Base-by-base conservation (phyloP, 2,888 invertebrate species). In the Sesia apiformis region DNA sequence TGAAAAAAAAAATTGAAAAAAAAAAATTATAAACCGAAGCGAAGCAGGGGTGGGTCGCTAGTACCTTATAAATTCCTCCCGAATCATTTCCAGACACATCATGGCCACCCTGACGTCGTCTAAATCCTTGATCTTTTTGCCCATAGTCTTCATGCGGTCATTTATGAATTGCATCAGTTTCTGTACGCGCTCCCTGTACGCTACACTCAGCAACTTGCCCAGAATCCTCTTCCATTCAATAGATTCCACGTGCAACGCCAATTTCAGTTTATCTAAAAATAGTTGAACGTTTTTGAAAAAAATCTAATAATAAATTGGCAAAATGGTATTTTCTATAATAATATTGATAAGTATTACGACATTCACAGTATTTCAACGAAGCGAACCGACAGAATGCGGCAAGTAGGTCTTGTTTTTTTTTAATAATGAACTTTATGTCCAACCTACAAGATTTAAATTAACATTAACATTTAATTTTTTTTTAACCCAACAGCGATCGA, bases 31-130 rank as follows among this genome's bases (percentile, higher is more conserved):
- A 2, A 50, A 6, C 50, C 50, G 23, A 50, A 50, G 23, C 5
- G 8, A 50, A 3, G 6, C 5, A 2, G 2, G 23, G 23, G 23
- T 2, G 23, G 23, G 8, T 39, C 3, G 38, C 41, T 38, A 49
- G 40, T 38, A 91, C 80, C 93, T 91, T 65, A 96, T 95, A 68
- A 94, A 94, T 67, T 94, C 93, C 56, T 95, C 93, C 52, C 96
- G 89, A 59, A 97, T 93, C 60, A 91, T 88, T 65, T 93, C 92
- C 53, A 96, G 87, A 59, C 95, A 95, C 66, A 91, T 82, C 96
- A 97, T 97, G 3, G 95, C 95, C 39, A 94, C 76, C 67, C 96
- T 92, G 53, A 95, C 95, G 66, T 95, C 94, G 63, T 95, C 94
- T 59, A 95, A 84, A 78, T 96, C 95, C 66, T 93, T 93, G 40